Conservation (phyloP, 2,113 vertebrate species). For the Caloenas nicobarica region DNA sequence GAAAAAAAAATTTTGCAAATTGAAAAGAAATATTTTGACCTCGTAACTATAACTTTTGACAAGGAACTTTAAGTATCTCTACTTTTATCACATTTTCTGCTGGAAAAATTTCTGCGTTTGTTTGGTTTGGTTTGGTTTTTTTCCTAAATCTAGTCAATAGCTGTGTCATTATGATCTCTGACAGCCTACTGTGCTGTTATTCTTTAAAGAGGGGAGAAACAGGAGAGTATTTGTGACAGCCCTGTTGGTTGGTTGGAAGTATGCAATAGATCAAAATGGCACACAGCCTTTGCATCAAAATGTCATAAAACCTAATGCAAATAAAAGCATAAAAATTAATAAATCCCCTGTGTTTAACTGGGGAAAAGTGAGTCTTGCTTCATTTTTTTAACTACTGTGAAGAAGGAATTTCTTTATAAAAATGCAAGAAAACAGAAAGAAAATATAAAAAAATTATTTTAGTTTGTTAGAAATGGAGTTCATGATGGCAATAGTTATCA, state of each 20-base stretch:
- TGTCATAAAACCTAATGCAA: neutral
- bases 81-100: neutral
- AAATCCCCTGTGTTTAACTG: neutral
- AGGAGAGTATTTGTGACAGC: neutral
- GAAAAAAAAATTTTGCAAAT: neutral
- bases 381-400: neutral
- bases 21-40: neutral
- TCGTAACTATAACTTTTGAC: neutral
- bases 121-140: neutral
- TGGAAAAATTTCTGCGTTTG: neutral
- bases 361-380: neutral
- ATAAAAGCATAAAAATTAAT: neutral
- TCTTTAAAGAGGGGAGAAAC: neutral
- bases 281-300: neutral
- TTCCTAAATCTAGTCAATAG: neutral
- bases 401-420: neutral
- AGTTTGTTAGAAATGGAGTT: neutral
- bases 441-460: neutral
- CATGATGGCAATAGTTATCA: neutral
- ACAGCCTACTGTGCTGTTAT: neutral
- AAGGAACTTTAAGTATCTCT: neutral
- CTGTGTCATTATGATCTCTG: neutral
- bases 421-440: neutral
- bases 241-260: neutral
- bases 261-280: neutral